Evolutionary conservation across 2,888 invertebrate genomes (phyloP), one percentile per base, ranked within the genome.

Genomic region (Unio delphinus): DNA sequence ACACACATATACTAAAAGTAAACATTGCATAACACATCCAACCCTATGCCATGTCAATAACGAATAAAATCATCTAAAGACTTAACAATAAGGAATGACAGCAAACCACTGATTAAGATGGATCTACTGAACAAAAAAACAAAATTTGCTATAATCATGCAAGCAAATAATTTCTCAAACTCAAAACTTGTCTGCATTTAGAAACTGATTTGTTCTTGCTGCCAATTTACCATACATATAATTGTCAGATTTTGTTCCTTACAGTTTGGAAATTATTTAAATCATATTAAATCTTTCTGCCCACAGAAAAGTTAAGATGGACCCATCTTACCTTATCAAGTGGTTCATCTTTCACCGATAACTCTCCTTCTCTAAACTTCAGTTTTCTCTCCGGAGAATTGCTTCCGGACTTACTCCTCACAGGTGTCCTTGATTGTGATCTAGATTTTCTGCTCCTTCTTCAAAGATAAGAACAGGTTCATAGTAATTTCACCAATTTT

Each of bases 301-400:
- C 56, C 55, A 54, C 4, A 23, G 4, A n/a, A 20, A 56, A 56
- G 28, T 64, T 62, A 34, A 26, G 6, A 28, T 28, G 8, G 30
- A 54, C 55, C 4, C 26, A 30, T 18, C 72, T 65, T 73, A 88
- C 88, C 82, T 88, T 88, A 65, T 88, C 86, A 7, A 88, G 75
- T 11, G 88, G 88, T 75, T 87, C 88, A 83, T 88, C 88, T 78
- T 87, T 88, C 20, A 87, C 85, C 57, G 75, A 73, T 7, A 87
- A 68, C 54, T 83, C 85, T 34, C 85, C 87, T 69, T 87, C 86
- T 30, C 76, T 78, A 65, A 82, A 80, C 26, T 73, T 76, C 56
- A 73, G 75, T 60, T 76, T 73, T 65, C 72, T 79, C 18, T 80
- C 79, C 62, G 83, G 81, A 54, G 76, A 74, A 60, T 70, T 78